Conservation (phyloP, 2,888 invertebrate species). For the Drosophila colorata region DNA sequence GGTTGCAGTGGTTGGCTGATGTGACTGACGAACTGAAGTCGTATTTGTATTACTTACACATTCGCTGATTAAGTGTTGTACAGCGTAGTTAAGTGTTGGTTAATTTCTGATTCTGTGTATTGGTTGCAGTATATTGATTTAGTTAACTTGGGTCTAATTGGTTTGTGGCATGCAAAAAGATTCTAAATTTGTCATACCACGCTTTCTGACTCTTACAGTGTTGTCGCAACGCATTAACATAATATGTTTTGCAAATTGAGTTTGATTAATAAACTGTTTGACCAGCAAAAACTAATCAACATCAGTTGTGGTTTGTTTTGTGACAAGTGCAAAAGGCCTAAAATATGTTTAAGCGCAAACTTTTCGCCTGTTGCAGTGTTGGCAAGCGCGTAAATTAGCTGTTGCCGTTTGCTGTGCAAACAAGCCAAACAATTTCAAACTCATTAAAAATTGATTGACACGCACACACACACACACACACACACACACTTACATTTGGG, state of each 20-base stretch:
- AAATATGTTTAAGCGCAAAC: not conserved
- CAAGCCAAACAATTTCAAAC: slow-evolving; percentile 77
- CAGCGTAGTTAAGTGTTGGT: not conserved
- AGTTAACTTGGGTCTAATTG: no score
- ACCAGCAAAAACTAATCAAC: not conserved
- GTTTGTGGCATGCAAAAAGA: no score
- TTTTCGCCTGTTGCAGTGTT: slow-evolving; percentile 21
- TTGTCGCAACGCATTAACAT: not conserved
- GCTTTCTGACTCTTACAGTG: not conserved
- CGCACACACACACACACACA: slow-evolving; percentile 27
- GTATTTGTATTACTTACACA: no score
- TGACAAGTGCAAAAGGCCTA: slow-evolving; percentile 5
- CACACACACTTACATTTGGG: slow-evolving; percentile 13
- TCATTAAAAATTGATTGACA: slow-evolving; percentile 83
- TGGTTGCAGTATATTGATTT: not conserved
- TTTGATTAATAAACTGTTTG: not conserved
- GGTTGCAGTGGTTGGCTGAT: no score
- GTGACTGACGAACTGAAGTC: no score
- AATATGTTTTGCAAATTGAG: not conserved
- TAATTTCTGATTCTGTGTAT: no score
- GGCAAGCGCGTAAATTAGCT: slow-evolving; percentile 41
- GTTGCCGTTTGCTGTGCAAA: slow-evolving; percentile 27
- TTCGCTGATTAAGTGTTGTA: no score
- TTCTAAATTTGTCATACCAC: no score
- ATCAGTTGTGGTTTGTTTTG: no score